Evolutionary conservation across 1,140 invertebrate genomes (phyloP).

Genomic region (Manduca sexta): DNA sequence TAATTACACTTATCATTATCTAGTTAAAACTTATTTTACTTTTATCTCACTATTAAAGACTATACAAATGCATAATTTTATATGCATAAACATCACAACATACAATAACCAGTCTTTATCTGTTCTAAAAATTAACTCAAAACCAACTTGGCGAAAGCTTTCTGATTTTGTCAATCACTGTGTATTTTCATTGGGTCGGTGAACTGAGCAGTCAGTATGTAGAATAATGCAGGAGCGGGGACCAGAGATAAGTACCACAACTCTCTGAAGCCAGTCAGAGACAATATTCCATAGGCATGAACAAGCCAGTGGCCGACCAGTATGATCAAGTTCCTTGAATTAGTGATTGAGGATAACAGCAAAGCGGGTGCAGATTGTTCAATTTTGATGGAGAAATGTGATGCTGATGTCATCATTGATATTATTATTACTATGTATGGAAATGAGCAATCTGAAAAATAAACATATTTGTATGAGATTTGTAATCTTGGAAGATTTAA

Average conservation of each 20-base stretch:
- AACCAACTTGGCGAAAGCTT: not conserved
- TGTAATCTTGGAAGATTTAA: no score
- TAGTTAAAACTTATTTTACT: no score
- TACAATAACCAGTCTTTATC: no score
- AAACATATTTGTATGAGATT: conserved; percentile 3
- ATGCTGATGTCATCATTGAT: conserved; percentile 93
- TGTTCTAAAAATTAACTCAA: no score
- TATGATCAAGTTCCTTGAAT: conserved; percentile 89
- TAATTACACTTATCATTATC: no score
- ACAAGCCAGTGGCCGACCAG: conserved; percentile 93
- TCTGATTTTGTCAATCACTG: conserved; percentile 52
- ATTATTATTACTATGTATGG: conserved; percentile 95
- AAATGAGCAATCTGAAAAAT: conserved; percentile 92
- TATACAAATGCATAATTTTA: no score
- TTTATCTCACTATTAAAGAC: no score
- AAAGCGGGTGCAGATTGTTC: conserved; percentile 89
- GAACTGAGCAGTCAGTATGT: conserved; percentile 93
- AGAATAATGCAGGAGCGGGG: conserved; percentile 93
- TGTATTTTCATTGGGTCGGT: conserved; percentile 85
- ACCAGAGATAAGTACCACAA: conserved; percentile 83
- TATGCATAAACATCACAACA: no score
- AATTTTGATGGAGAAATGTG: conserved; percentile 91
- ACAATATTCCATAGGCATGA: conserved; percentile 94
- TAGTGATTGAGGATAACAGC: conserved; percentile 84
- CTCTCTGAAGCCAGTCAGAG: conserved; percentile 80